These are phyloP conservation scores for Pegoplata infirma DNA, from an alignment of 2,888 invertebrate genomes.

Conservation along the genomic window DNA sequence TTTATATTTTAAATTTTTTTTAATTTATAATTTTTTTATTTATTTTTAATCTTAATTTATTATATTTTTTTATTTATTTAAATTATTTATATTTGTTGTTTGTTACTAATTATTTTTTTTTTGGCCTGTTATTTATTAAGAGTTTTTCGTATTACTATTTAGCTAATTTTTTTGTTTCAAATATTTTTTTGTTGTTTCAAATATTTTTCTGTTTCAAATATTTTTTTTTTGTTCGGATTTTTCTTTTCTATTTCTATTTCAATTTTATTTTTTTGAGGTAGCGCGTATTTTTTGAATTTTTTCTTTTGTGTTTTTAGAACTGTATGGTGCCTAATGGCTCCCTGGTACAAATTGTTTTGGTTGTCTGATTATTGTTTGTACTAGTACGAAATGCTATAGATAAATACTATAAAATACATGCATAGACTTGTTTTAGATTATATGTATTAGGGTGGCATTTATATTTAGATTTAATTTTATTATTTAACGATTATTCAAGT, in stretches of 20 bases:
- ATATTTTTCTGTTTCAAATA: neutral
- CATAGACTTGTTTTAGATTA: neutral
- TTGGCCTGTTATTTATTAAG: neutral
- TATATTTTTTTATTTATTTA: neutral
- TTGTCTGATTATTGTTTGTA: conserved; percentile 18
- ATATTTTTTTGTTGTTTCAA: neutral
- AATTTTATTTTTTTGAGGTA: neutral
- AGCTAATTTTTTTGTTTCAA: too few species aligned
- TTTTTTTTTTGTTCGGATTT: neutral
- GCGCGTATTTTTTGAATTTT: neutral
- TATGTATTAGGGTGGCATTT: neutral
- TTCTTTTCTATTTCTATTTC: neutral
- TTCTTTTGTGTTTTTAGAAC: neutral
- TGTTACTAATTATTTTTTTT: neutral
- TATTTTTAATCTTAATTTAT: neutral
- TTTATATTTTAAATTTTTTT: neutral
- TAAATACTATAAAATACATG: conserved; percentile 10
- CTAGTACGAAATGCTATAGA: conserved; percentile 32
- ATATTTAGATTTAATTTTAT: too few species aligned
- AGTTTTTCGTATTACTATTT: conserved; percentile 7
- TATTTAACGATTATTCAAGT: too few species aligned
- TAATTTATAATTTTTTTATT: neutral
- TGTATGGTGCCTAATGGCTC: conserved; percentile 49
- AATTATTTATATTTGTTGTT: neutral
- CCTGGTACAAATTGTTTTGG: conserved; percentile 48